These are phyloP conservation scores for Sebastes minor DNA, from an alignment of 2,797 vertebrate genomes.

Conservation along the genomic window DNA sequence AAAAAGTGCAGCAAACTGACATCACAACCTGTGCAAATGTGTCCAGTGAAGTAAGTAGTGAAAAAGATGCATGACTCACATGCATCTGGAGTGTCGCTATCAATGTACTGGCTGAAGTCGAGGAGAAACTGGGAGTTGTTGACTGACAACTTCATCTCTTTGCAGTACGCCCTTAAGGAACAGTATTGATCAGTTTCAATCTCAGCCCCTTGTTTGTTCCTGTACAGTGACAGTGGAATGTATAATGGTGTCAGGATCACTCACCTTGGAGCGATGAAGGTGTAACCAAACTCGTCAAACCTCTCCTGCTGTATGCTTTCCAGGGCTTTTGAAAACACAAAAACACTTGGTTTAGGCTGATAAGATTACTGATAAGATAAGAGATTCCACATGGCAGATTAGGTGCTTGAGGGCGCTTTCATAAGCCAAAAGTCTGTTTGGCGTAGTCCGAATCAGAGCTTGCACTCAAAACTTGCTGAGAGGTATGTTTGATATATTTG, in stretches of 20 bases:
- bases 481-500: no score
- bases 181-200: constrained; percentile 32
- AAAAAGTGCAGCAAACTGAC: constrained; percentile 1
- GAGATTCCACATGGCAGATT: background rate
- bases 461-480: background rate
- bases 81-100: constrained; percentile 84
- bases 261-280: constrained; percentile 94
- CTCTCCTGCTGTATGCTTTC: constrained; percentile 88
- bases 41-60: constrained; percentile 21
- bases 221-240: background rate
- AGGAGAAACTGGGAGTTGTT: constrained; percentile 96
- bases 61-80: constrained; percentile 71
- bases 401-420: background rate
- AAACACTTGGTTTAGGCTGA: constrained; percentile 7
- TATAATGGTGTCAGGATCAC: constrained; percentile 42
- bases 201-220: background rate
- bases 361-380: background rate
- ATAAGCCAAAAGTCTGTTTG: background rate
- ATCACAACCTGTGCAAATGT: background rate
- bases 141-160: constrained; percentile 88
- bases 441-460: background rate
- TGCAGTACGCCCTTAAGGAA: constrained; percentile 92
- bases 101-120: constrained; percentile 92
- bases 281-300: constrained; percentile 93
- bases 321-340: constrained; percentile 82